Conservation (phyloP, 1,140 invertebrate species). For the Lasioglossum baleicum region DNA sequence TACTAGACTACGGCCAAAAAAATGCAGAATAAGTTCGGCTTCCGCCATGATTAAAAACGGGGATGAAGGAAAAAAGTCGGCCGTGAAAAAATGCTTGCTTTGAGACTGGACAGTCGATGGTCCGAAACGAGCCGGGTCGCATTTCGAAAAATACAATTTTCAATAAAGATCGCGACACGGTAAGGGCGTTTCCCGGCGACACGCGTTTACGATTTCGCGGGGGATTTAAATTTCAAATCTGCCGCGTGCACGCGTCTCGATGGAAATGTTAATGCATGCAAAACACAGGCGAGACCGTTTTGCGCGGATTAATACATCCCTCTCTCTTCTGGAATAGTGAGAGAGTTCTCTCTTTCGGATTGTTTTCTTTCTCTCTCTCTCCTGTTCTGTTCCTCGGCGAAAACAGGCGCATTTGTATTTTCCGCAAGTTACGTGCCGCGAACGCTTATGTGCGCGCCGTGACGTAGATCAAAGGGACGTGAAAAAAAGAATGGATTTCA, state of each 20-base stretch:
- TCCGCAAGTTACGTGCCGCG: background rate
- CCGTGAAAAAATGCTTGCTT: too few species aligned
- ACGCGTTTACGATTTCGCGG: constrained; percentile 32
- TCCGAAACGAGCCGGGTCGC: too few species aligned
- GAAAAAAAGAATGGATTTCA: constrained; percentile 34
- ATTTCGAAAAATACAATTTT: constrained; percentile 17
- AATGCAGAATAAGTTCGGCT: too few species aligned
- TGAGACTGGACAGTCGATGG: too few species aligned
- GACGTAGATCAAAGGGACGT: constrained; percentile 28
- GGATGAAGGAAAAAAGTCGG: too few species aligned
- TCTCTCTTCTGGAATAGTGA: too few species aligned
- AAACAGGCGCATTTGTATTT: too few species aligned
- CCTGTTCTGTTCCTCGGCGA: too few species aligned
- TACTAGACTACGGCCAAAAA: too few species aligned
- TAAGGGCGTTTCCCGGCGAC: constrained; percentile 55
- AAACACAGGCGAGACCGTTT: background rate
- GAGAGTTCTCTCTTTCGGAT: background rate
- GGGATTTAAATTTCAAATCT: constrained; percentile 60
- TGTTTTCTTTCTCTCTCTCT: background rate
- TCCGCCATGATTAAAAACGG: too few species aligned
- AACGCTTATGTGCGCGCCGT: constrained; percentile 5
- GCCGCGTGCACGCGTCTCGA: constrained; percentile 24
- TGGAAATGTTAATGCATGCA: constrained; percentile 50
- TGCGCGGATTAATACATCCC: constrained; percentile 48
- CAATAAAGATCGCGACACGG: constrained; percentile 47